Evolutionary conservation across 2,113 vertebrate species (phyloP), one percentile per base, ranked within the genome.

Genomic region (Pteropus alecto): DNA sequence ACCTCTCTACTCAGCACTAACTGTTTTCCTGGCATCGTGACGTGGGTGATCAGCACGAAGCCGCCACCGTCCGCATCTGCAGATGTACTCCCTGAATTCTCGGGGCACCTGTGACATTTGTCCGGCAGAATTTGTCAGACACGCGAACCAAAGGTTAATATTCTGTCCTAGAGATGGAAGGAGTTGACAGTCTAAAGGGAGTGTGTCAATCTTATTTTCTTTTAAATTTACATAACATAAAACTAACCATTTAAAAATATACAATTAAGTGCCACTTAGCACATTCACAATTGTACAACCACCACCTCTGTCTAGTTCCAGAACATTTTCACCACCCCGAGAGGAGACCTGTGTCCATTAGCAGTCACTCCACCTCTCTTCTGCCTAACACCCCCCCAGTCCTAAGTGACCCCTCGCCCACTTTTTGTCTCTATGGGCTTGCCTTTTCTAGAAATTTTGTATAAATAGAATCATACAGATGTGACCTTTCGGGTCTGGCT

Each of bases 101-200:
- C 41, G 68, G 0, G 1, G 61, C 41, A 16, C 58, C 51, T 83
- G 87, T 94, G 95, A 93, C 95, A 73, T 93, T 93, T 95, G 91
- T 78, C 67, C 33, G 24, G 87, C 28, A 92, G 94, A 82, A 46
- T 90, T 90, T 94, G 94, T 95, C 84, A 94, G 94, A 90, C 73
- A 56, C 61, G 1, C 6, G 46, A 93, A 58, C 60, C 28, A 74
- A 90, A 95, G 87, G 78, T 95, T 95, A 94, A 92, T 84, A 43
- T n/a, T 97, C 95, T 88, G 26, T 67, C 65, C 38, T 41, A 65
- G 92, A 71, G 51, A 71, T 0, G 0, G 93, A 65, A 68, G 58
- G 48, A 91, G 26, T 24, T 35, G 76, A n/a, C 28, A 60, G 5
- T 71, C 60, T 48, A 13, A 13, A 74, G n/a, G 74, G 46, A 63